Evolutionary conservation across 2,113 vertebrate genomes (phyloP), one percentile per base, ranked within the genome.

Genomic region (Campylomormyrus tamandua): DNA sequence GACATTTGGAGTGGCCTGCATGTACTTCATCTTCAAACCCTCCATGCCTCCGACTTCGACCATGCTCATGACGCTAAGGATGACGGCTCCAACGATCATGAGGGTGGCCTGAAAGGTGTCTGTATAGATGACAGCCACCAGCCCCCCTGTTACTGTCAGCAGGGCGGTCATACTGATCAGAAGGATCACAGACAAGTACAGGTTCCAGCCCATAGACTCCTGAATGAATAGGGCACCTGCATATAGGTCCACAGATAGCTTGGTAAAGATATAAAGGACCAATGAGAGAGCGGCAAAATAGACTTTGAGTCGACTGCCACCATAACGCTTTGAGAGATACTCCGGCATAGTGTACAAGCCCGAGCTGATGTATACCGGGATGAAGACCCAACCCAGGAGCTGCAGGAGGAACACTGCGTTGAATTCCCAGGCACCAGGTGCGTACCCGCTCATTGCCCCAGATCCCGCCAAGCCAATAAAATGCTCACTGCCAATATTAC

Each of bases 401-500:
- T 99, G 98, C 94, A 99, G 96, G 92, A 99, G 97, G 91, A 99
- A 95, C 93, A 99, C 96, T 92, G 98, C 97, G 93, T 99, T 99
- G 95, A 99, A 98, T 87, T 99, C 98, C 98, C 98, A 99, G 0
- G 98, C 98, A 74, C 97, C 98, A 86, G 99, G 98, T 89, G 98
- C 98, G 95, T 97, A 98, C 93, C 98, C 98, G 90, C 98, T 99
- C 0, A 98, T 98, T 42, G 98, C 98, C 96, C 98, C 98, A 50
- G 98, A 99, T 92, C 98, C 98, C 90, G 98, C 98, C 91, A 99
- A 96, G 93, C 98, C 98, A 94, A 99, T 99, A 96, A 99, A 99
- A 94, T 99, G 98, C 95, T 99, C 98, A 90, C 98, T 99, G 95
- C 98, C 98, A 92, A 99, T 99, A 96, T 99, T 99, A 96, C 98